Base-by-base conservation (phyloP, 2,888 invertebrate genomes). In the Julus scandinavius region DNA sequence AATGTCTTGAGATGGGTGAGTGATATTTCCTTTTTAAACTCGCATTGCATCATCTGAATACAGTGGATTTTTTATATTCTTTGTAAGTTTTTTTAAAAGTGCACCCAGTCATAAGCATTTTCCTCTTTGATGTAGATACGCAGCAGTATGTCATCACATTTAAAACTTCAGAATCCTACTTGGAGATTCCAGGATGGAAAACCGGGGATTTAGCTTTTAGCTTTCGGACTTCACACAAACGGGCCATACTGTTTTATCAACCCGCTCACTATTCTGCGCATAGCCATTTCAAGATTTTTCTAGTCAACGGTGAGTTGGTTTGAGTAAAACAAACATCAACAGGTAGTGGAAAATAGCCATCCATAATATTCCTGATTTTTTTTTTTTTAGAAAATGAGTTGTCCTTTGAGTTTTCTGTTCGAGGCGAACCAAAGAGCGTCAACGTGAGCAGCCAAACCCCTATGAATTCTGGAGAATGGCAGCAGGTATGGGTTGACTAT, bases 401-500 rank as follows among this genome's bases (percentile, higher is more conserved):
- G 90, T 97, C 97, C 11, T 97, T 97, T 92, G 97, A 97, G 92
- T 97, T 97, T 91, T 97, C 97, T 0, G 93, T 97, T 50, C 97
- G 96, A 93, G 97, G 96, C 63, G 95, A 95, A 9, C 95, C 96
- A 86, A 95, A 96, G 90, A 96, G 96, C 91, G 93, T 97, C 89
- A 96, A 96, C 85, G 96, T 98, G 89, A 95, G 95, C 91, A 97
- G 97, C 3, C 95, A 95, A 90, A 94, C 96, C 85, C 95, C 96
- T 91, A 93, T 98, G 86, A 98, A 97, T 92, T 96, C 96, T 87
- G 98, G 98, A 0, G 97, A 97, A 92, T 98, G 98, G 98, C 98
- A 98, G 92, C 97, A 97, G 93, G 95, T 98, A 90, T 97, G 97
- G 96, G 97, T 98, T 89, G 98, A 98, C 93, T 97, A 97, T 92